phyloP scores from a whole-genome alignment of 2,113 vertebrate species.

The Pithys albifrons region DNA sequence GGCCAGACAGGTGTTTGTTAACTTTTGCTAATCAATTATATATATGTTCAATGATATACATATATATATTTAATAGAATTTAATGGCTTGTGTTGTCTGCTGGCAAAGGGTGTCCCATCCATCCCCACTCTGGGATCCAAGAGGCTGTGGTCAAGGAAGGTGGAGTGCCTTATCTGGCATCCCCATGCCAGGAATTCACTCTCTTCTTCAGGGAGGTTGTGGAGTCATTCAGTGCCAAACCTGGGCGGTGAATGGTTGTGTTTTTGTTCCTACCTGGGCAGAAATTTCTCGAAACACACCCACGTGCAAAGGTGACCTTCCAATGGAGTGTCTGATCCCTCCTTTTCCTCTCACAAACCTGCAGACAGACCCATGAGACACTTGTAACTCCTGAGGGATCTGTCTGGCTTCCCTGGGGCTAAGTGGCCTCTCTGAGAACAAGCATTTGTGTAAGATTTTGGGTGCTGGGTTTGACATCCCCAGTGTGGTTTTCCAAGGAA shows the following conservation, averaged over 20 bases:
- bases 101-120: background rate
- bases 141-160: background rate
- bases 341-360: background rate
- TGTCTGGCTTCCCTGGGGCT: background rate
- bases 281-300: background rate
- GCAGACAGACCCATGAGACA: background rate
- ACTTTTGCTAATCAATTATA: background rate
- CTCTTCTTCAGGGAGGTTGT: background rate
- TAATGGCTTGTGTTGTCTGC: background rate
- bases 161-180: background rate
- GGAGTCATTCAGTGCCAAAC: background rate
- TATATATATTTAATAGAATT: background rate
- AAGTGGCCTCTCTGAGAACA: background rate
- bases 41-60: background rate
- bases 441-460: background rate
- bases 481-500: fast-evolving
- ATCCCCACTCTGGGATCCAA: background rate
- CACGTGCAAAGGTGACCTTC: background rate
- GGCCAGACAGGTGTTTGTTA: background rate
- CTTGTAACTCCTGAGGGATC: background rate
- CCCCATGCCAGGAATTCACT: background rate
- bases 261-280: background rate
- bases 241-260: background rate
- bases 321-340: background rate
- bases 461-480: background rate